Conservation (phyloP, 2,888 invertebrate species). For the Alloplasta piceator region DNA sequence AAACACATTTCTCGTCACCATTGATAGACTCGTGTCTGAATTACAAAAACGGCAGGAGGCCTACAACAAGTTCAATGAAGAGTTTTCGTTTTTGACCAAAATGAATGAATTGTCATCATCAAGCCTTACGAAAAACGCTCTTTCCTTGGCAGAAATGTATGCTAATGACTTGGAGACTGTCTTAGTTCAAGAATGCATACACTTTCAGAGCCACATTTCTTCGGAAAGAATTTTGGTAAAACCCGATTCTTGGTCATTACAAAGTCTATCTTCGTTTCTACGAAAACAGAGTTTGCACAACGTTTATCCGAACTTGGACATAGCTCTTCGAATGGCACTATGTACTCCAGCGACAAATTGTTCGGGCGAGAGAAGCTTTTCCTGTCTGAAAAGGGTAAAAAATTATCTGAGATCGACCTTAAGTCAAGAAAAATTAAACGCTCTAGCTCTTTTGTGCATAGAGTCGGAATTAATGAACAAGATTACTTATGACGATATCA, state of each 20-base stretch:
- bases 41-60: conserved; percentile 23
- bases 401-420: conserved; percentile 50
- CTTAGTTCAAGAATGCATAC: conserved; percentile 67
- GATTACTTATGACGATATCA: conserved; percentile 23
- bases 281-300: conserved; percentile 67
- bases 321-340: conserved; percentile 36
- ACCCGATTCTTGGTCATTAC: conserved; percentile 38
- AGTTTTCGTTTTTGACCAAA: conserved; percentile 66
- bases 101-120: conserved; percentile 61
- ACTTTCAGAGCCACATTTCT: conserved; percentile 67
- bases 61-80: conserved; percentile 15
- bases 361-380: conserved; percentile 54
- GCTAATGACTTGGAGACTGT: conserved; percentile 69
- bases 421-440: conserved; percentile 38
- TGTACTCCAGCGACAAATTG: conserved; percentile 58
- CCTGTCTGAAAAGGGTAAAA: conserved; percentile 56
- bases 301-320: conserved; percentile 69
- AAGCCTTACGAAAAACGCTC: conserved; percentile 51
- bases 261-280: conserved; percentile 67
- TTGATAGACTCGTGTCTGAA: conserved; percentile 28
- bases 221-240: conserved; percentile 61
- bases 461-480: conserved; percentile 19
- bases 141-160: conserved; percentile 61
- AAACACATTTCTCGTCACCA: background rate
- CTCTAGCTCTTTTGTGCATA: conserved; percentile 35